These are phyloP conservation scores for Papilio polytes DNA, from an alignment of 1,140 invertebrate species.

Conservation along the genomic window DNA sequence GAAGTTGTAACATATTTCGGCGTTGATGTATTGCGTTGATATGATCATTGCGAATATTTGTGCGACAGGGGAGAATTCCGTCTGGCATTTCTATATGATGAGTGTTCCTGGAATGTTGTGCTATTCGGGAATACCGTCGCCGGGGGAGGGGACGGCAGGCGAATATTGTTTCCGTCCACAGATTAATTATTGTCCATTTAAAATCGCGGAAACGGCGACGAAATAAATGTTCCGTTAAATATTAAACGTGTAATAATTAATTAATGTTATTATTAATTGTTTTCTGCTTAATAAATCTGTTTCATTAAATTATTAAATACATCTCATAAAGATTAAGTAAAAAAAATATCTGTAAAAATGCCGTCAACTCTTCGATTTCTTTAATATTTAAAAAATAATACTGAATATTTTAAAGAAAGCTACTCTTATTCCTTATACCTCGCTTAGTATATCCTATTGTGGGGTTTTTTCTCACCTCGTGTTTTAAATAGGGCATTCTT, in stretches of 20 bases:
- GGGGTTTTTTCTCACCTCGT: not conserved
- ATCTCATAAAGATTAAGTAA: too few relatives aligned
- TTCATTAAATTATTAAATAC: too few relatives aligned
- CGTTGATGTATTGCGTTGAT: constrained; percentile 11
- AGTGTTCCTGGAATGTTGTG: constrained; percentile 34
- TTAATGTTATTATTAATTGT: not conserved
- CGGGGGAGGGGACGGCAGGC: not conserved
- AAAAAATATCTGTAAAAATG: not conserved
- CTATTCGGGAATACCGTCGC: constrained; percentile 27
- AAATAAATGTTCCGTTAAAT: constrained; percentile 11
- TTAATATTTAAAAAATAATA: not conserved
- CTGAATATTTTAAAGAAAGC: not conserved
- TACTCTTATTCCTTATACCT: not conserved
- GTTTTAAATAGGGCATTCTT: constrained; percentile 22
- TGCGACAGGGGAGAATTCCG: constrained; percentile 31
- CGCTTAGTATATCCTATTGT: constrained; percentile 1
- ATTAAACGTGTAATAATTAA: constrained; percentile 5
- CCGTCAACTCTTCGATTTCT: not conserved
- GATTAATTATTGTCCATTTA: constrained; percentile 35
- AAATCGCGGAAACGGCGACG: not conserved
- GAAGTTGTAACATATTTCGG: constrained; percentile 8
- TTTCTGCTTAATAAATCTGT: not conserved
- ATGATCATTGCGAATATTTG: constrained; percentile 33
- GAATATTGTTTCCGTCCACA: constrained; percentile 24
- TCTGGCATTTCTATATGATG: constrained; percentile 36